A percentile compares a stretch with the other conserved stretches of the same genome.
phyloP scores from a whole-genome alignment of 2,113 vertebrate species.

The Bubalus kerabau region DNA sequence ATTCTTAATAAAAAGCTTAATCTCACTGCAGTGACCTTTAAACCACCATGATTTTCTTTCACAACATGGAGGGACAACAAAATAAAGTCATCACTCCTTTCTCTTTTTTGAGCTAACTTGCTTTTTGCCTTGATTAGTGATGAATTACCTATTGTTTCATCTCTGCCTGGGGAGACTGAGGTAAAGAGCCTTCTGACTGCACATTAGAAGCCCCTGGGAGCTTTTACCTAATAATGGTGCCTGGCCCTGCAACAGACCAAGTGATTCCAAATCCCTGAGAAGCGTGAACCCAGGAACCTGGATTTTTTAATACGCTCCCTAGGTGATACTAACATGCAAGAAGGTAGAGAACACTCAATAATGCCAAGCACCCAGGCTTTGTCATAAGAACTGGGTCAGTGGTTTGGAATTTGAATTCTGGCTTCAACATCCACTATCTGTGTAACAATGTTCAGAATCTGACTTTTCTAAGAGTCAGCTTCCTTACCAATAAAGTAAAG shows the following conservation, averaged over 20 bases:
- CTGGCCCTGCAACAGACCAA: neutral
- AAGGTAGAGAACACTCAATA: neutral
- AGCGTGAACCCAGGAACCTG: neutral
- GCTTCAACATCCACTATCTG: neutral
- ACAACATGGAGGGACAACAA: neutral
- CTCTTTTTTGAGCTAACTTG: neutral
- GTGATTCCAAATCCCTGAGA: neutral
- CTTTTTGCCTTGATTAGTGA: constrained; percentile 1
- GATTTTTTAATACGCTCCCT: neutral
- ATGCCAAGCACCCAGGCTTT: neutral
- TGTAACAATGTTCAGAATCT: neutral
- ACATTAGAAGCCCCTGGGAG: neutral
- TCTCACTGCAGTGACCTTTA: neutral
- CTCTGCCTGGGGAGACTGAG: neutral
- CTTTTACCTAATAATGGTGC: neutral
- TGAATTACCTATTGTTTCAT: constrained; percentile 6
- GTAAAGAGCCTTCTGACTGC: neutral
- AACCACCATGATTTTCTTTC: neutral
- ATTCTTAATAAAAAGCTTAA: constrained; percentile 32
- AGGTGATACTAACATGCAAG: neutral
- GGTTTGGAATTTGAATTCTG: neutral
- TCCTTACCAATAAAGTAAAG: neutral
- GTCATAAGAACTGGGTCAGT: neutral
- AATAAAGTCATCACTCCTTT: constrained; percentile 23
- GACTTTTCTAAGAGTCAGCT: neutral